Evolutionary conservation across 1,140 invertebrate species (phyloP).

Genomic region (Drosophila tani): DNA sequence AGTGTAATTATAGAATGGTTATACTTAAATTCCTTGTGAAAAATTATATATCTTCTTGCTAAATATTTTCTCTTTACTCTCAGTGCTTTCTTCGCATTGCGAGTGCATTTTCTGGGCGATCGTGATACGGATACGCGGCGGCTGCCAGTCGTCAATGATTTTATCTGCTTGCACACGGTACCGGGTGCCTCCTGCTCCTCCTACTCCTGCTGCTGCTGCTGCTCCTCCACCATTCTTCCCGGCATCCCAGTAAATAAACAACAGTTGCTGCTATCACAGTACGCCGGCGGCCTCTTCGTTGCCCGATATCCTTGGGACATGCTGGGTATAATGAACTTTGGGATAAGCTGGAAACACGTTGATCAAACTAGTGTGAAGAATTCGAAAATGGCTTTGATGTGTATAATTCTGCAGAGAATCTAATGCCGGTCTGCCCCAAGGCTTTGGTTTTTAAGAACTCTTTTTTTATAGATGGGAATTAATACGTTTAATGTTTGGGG

Average conservation of each 20-base stretch:
- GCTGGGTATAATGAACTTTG: conserved; percentile 38
- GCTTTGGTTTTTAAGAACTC: not conserved
- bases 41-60: not conserved
- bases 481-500: not conserved
- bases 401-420: conserved; percentile 22
- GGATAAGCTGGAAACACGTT: not conserved
- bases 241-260: conserved; percentile 49
- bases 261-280: conserved; percentile 43
- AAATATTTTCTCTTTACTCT: not conserved
- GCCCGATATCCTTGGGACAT: conserved; percentile 38
- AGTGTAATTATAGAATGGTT: not conserved
- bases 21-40: not conserved
- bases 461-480: not conserved
- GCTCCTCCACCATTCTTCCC: conserved; percentile 16
- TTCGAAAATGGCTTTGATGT: conserved; percentile 25
- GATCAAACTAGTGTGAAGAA: conserved; percentile 25
- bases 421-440: conserved; percentile 2
- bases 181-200: conserved; percentile 18
- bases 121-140: conserved; percentile 64
- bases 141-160: conserved; percentile 63
- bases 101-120: conserved; percentile 43
- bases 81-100: conserved; percentile 13
- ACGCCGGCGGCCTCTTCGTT: conserved; percentile 24
- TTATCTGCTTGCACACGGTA: conserved; percentile 58
- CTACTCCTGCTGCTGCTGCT: not conserved